Base-by-base conservation (phyloP, 2,888 invertebrate genomes). In the Sthenelais limicola region DNA sequence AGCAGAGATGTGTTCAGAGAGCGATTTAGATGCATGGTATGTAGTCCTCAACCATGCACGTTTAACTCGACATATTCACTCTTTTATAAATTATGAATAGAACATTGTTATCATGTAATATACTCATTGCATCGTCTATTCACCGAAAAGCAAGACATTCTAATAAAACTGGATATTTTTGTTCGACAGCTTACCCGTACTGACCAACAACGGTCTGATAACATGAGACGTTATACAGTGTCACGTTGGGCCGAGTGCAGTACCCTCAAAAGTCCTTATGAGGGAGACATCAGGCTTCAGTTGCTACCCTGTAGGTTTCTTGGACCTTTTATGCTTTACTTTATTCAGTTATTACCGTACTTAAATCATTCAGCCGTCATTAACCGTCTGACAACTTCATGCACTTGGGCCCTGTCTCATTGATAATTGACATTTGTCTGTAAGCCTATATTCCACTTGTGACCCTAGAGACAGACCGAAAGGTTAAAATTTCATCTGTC, bases 1-100 rank as follows among this genome's bases (percentile, higher is more conserved):
- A 96, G 97, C 82, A 96, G 97, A 87, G 96, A 97, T 7, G 92
- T 97, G 81, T 94, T 94, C 87, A 96, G 98, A 87, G 96, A 97
- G 86, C 94, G 94, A 84, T 98, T 96, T 86, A 91, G 97, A 49
- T 98, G 98, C 85, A 95, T 98, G 87, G 88, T 89, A 80, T 80
- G 88, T 82, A 30, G 18, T 32, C 15, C 21, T 52, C 9, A 12
- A 43, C 9, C 15, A 52, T 24, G 28, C 9, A 24, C n/a, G n/a
- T n/a, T n/a, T n/a, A n/a, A n/a, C n/a, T n/a, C n/a, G n/a, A n/a
- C n/a, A 24, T 12, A n/a, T 24, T 24, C 21, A 9, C 54, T 15
- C 21, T 52, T 52, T 24, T n/a, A 24, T 21, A 9, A n/a, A 52
- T 24, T 15, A 52, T 24, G 21, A 24, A 26, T 12, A n/a, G 28